Conservation (phyloP, 2,888 invertebrate species). For the Malthinus seriepunctatus region DNA sequence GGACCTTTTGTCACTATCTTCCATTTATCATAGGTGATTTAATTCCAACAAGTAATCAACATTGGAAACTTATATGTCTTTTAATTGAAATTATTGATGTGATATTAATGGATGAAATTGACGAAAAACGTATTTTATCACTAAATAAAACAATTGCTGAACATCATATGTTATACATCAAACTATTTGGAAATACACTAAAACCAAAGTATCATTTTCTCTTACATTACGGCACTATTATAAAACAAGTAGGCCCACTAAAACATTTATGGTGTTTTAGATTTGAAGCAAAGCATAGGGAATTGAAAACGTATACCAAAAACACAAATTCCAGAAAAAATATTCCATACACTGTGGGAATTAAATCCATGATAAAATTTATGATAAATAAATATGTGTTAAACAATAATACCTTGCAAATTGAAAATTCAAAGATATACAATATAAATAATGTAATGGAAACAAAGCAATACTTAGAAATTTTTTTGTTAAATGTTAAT, state of each 20-base stretch:
- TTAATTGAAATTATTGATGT: background rate
- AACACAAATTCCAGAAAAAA: constrained; percentile 9
- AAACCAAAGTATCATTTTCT: background rate
- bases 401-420: background rate
- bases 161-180: background rate
- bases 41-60: background rate
- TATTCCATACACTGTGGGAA: constrained; percentile 5
- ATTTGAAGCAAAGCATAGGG: constrained; percentile 14
- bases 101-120: background rate
- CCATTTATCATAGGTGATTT: background rate
- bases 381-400: background rate
- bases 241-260: constrained; percentile 5
- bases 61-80: background rate
- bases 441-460: too few species aligned
- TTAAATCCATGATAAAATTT: background rate
- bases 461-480: background rate
- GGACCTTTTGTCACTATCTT: background rate
- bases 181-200: background rate
- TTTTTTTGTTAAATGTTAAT: background rate
- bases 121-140: background rate
- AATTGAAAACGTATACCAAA: constrained; percentile 3
- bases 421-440: too few species aligned
- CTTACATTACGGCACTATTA: constrained; percentile 8
- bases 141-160: background rate
- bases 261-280: constrained; percentile 12